These are phyloP conservation scores for Hypselothyrea guttata DNA, from an alignment of 2,888 invertebrate genomes.

Conservation along the genomic window DNA sequence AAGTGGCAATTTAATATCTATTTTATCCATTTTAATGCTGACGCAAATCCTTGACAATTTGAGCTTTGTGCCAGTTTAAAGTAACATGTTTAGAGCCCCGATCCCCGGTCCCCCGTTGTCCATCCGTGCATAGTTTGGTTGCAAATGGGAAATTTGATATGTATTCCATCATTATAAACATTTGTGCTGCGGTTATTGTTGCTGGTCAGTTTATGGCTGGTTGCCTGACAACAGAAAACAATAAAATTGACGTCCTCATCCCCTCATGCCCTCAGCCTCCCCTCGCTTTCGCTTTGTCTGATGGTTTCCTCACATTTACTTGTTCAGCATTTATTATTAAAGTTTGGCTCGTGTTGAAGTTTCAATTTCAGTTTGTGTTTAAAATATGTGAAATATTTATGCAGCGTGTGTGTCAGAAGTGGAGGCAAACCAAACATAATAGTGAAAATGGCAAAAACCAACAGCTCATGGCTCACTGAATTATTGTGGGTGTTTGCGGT, in stretches of 20 bases:
- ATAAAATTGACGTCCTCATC: not conserved
- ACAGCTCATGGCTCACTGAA: constrained; percentile 26
- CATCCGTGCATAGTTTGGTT: not conserved
- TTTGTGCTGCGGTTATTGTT: constrained; percentile 18
- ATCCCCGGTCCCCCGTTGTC: not conserved
- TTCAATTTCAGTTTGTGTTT: constrained; percentile 26
- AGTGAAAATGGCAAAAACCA: constrained; percentile 2
- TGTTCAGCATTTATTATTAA: constrained; percentile 22
- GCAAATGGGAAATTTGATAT: constrained; percentile 9
- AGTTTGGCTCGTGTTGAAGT: constrained; percentile 18
- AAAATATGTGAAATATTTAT: constrained; percentile 22
- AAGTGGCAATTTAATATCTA: constrained; percentile 2
- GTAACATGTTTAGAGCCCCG: not conserved
- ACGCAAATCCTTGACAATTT: not conserved
- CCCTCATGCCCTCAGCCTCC: not conserved
- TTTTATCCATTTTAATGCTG: too few relatives aligned
- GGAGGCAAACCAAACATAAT: not conserved
- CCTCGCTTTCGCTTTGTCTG: not conserved
- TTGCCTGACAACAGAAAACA: constrained; percentile 15
- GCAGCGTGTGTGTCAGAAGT: too few relatives aligned
- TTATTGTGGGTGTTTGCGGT: constrained; percentile 27
- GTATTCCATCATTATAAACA: constrained; percentile 26
- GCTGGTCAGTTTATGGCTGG: constrained; percentile 27
- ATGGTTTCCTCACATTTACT: not conserved
- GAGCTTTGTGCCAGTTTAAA: not conserved